Percentiles rank a stretch among this genome's conserved stretches.
Conservation (phyloP, 2,113 vertebrate genomes). For the Camelus bactrianus region DNA sequence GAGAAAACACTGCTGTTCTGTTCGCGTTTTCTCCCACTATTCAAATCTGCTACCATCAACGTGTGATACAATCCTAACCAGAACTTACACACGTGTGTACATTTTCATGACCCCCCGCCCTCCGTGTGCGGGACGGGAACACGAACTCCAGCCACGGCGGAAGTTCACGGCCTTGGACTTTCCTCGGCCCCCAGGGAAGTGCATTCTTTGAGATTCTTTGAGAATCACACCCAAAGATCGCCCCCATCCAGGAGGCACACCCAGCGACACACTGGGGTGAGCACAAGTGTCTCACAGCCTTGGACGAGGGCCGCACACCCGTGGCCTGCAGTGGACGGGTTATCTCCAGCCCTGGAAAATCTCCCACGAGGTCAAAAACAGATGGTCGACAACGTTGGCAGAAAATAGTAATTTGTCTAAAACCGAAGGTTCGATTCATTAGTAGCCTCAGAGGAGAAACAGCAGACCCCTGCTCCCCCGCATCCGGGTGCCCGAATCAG, state of each 20-base stretch:
- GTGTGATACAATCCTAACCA: neutral
- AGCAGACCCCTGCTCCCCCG: neutral
- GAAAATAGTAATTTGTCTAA: neutral
- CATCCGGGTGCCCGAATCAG: fast-evolving
- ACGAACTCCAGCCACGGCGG: neutral
- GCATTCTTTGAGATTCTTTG: neutral
- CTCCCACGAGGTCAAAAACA: conserved; percentile 23
- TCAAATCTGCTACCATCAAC: neutral
- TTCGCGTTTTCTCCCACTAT: neutral
- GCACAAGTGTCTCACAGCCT: neutral
- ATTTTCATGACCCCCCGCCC: neutral
- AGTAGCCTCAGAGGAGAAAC: neutral
- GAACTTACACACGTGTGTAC: neutral
- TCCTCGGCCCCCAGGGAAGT: neutral
- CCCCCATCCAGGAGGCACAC: neutral
- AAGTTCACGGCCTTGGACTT: conserved; percentile 53
- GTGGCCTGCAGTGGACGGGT: neutral
- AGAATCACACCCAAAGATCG: neutral
- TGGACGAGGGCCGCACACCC: neutral
- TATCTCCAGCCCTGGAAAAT: neutral
- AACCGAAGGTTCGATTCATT: neutral
- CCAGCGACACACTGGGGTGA: neutral
- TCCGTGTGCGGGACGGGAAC: fast-evolving
- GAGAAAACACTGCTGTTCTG: neutral
- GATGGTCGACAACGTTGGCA: neutral